A percentile compares a stretch with the other conserved stretches of the same genome.
phyloP scores from a whole-genome alignment of 2,888 invertebrate genomes.

The Sarcophaga variegata region DNA sequence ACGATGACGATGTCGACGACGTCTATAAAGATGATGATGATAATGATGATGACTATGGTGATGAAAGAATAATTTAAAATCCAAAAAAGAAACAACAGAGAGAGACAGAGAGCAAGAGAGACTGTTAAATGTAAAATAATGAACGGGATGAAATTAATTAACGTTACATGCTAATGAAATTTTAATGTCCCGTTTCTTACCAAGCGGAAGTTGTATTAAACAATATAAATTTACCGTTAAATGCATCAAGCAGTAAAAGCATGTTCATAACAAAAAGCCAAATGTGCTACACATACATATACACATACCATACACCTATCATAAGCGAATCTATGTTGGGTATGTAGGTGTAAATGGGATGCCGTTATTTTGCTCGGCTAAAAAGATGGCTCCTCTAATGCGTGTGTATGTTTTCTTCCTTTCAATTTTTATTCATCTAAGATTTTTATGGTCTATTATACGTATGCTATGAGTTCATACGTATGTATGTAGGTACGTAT shows the following conservation, averaged over 20 bases:
- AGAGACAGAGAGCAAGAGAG: neutral
- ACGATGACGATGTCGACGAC: slow-evolving; percentile 21
- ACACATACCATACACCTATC: neutral
- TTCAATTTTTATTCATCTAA: too few relatives aligned
- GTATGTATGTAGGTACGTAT: neutral
- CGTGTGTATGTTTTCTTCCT: too few relatives aligned
- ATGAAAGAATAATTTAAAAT: slow-evolving; percentile 40
- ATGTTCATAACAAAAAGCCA: neutral
- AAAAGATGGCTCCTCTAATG: too few relatives aligned
- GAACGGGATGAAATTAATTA: slow-evolving; percentile 74
- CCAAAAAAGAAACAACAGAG: slow-evolving; percentile 10
- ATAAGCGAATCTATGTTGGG: neutral
- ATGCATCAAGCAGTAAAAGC: slow-evolving; percentile 23
- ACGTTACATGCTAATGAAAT: slow-evolving; percentile 76
- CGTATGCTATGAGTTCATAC: neutral
- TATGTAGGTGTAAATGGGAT: neutral
- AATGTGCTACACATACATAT: neutral
- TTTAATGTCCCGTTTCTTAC: slow-evolving; percentile 71
- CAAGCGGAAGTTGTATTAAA: slow-evolving; percentile 54
- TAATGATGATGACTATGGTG: neutral
- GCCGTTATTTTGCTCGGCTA: too few relatives aligned
- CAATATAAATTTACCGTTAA: slow-evolving; percentile 51
- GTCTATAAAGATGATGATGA: slow-evolving; percentile 14
- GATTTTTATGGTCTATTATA: too few relatives aligned
- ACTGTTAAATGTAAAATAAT: slow-evolving; percentile 46